Base-by-base conservation (phyloP, 2,113 vertebrate genomes). In the Bombycilla garrulus region DNA sequence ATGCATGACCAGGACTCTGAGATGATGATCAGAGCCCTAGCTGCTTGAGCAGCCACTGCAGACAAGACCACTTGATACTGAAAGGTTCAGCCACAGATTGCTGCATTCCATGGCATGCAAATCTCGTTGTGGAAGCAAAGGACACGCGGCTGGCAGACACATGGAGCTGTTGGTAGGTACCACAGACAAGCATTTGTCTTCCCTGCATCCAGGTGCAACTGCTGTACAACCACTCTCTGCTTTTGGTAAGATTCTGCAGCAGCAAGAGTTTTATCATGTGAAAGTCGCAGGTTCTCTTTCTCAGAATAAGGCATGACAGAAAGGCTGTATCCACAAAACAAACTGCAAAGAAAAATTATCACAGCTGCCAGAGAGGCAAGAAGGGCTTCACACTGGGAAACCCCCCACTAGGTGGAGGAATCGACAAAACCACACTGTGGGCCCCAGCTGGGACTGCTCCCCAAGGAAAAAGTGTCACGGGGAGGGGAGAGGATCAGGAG, bases 171-270 rank as follows among this genome's bases (percentile, higher is more conserved):
- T 67, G 60, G 31, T 3, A 4, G 36, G 18, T 25, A 17, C 6
- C 42, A 15, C 0, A 1, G 38, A 71, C 9, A 33, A 66, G 10
- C 0, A 0, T 23, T 57, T 5, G 0, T 53, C 54, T 33, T 35
- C 31, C 33, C 73, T 62, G 15, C 38, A 45, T 11, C 66, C 79
- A 60, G 51, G 16, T 31, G 33, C 18, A 50, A 4, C 7, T 78
- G 85, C 73, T 36, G 5, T 47, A 38, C 40, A 65, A 7, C 20
- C 26, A 3, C 22, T 24, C 66, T 24, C 54, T 33, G 5, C 9
- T 80, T 45, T 36, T 38, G 35, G 31, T 15, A 58, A 64, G 29
- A 26, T 9, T 64, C 29, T 66, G 36, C 51, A 87, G 60, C 40
- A 72, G 5, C 12, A 29, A 40, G 64, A 25, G 5, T 65, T 83